Evolutionary conservation across 2,113 vertebrate genomes (phyloP).

Genomic region (Ifrita kowaldi): DNA sequence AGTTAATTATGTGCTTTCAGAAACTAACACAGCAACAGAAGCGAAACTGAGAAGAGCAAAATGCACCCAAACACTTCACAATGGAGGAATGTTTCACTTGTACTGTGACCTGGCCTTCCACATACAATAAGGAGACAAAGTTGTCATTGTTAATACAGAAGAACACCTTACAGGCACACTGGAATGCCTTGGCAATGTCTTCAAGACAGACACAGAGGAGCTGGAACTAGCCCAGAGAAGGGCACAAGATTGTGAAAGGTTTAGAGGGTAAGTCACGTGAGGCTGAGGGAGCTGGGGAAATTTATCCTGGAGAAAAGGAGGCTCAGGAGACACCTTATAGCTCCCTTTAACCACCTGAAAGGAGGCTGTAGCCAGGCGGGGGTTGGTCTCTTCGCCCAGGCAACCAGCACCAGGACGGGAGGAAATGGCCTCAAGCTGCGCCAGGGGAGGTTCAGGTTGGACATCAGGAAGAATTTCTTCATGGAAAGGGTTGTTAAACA

Average conservation of each 20-base stretch:
- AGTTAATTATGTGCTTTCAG: background rate
- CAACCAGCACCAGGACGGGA: background rate
- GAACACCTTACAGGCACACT: background rate
- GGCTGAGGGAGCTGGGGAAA: background rate
- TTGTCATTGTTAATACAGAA: too few species aligned
- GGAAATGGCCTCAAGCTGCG: rapidly evolving
- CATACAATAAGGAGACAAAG: background rate
- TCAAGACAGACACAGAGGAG: background rate
- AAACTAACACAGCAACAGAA: background rate
- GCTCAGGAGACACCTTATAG: background rate
- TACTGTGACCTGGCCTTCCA: background rate
- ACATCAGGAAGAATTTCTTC: background rate
- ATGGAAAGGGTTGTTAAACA: background rate
- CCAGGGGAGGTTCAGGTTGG: background rate
- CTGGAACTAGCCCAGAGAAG: background rate
- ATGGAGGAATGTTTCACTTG: background rate
- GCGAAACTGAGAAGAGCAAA: background rate
- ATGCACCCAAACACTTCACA: background rate
- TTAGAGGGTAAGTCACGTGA: background rate
- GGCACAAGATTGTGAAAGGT: background rate
- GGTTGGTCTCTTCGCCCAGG: background rate
- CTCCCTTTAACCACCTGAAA: background rate
- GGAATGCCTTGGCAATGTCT: background rate
- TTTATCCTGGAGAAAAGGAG: background rate
- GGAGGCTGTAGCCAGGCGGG: background rate